Evolutionary conservation across 53 echinoderm and acorn worm species (phyloP), one percentile per base, ranked within the genome.

Genomic region (Paelopatides confundens): DNA sequence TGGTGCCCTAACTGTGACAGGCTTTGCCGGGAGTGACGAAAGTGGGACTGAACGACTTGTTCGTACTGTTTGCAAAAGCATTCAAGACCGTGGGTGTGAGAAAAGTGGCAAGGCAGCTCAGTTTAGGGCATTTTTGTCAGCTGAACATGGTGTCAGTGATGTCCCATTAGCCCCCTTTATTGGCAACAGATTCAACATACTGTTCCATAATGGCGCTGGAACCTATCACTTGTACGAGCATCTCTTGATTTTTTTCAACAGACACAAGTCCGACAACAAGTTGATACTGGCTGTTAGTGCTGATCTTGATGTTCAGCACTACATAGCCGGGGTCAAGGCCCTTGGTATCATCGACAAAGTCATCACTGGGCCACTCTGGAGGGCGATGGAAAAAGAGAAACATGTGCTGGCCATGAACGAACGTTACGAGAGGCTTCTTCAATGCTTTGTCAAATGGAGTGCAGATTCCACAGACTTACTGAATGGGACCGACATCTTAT

Each of bases 31-130:
- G 17, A 58, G 49, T 71, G 33, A 85, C 3, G 87, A 81, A 31
- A 67, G 87, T 87, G 91, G 91, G 23, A 81, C 91, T 35, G 91
- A 81, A 36, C 66, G 91, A n/a, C 36, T 88, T 43, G 68, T 88
- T 34, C 50, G 92, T 21, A 85, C 84, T 31, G 92, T 92, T 21
- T 92, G 92, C 53, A 65, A 88, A 49, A 84, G 92, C 76, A 85
- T 88, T 13, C 92, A 92, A 34, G 76, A 88, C 24, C 63, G 92
- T 67, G 92, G 78, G 0, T 89, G 92, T 81, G 89, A 92, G 70
- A 89, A 92, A 46, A 84, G 50, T 68, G 92, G 92, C 26, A 92
- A 89, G 52, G 85, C 92, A 12, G 86, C 89, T 33, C 32, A 85
- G 31, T 92, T 92, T 51, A 53, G 89, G 48, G 79, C 89, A 29